Evolutionary conservation across 2,888 invertebrate species (phyloP), one percentile per base, ranked within the genome.

Genomic region (Apeira syringaria): DNA sequence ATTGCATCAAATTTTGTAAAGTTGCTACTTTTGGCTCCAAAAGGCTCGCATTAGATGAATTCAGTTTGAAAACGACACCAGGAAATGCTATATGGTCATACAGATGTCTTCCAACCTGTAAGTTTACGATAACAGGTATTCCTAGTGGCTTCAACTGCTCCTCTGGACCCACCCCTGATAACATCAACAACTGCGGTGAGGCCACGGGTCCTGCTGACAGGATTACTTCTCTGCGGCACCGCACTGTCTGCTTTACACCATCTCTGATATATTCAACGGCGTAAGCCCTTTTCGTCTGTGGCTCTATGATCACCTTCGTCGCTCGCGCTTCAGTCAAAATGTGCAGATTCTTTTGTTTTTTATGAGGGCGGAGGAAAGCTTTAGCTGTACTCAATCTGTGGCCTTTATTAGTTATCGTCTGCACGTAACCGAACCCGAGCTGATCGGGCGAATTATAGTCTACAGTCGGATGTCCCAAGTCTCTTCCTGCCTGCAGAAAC

Each of bases 131-230:
- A 0, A 94, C 79, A 0, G 93, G 93, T 44, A 94, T 91, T 0
- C 88, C 89, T 3, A 92, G 77, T 5, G 86, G 77, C 44, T 89
- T 70, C 1, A 94, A 79, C 62, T 94, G 90, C 47, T 92, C 80
- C 44, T 77, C 74, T 0, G 92, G 92, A 0, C 93, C 93, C 7
- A 93, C 71, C 6, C 97, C 97, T 3, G 97, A 97, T 1, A 98
- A 78, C 96, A 98, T 96, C n/a, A 98, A 91, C 8, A 98, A 71
- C 74, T 98, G 98, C 0, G 98, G 97, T 0, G 97, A 95, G 61
- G 95, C 96, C 49, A 98, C 93, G 1, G 97, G 92, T 0, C 98
- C 98, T 0, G 96, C 97, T 5, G 95, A 94, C 10, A 98, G 66
- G 47, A 98, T 94, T 0, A 98, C 92, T 83, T 97, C 97, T 64